Conservation (phyloP, 2,797 vertebrate species). For the Sebastes taczanowskii region DNA sequence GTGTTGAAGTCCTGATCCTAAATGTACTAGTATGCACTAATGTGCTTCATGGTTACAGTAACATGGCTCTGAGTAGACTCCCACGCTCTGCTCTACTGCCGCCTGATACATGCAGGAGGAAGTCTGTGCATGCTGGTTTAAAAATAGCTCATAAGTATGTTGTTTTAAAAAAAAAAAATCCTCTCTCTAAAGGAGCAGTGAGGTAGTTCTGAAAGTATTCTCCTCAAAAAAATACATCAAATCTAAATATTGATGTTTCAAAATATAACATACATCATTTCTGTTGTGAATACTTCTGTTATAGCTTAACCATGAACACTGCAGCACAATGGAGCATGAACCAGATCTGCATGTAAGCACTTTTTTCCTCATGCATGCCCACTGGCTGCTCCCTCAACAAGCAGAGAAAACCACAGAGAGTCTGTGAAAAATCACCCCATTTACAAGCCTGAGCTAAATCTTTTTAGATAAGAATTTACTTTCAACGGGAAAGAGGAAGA, state of each 20-base stretch:
- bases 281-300: neutral
- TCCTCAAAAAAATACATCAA: neutral
- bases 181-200: neutral
- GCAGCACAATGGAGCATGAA: conserved; percentile 8
- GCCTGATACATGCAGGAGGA: neutral
- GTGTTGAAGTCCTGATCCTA: neutral
- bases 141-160: neutral
- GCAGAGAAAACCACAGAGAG: neutral
- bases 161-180: neutral
- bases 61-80: neutral
- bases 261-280: neutral
- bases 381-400: neutral
- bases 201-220: neutral
- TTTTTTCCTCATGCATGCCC: conserved; percentile 28
- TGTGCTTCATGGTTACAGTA: neutral
- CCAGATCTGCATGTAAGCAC: conserved; percentile 21
- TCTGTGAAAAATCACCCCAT: neutral
- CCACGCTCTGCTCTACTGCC: neutral
- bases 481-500: neutral
- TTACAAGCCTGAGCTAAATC: neutral
- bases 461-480: neutral
- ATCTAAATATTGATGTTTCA: neutral
- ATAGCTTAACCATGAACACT: neutral
- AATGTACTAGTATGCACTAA: neutral
- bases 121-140: neutral